phyloP scores from a whole-genome alignment of 2,888 invertebrate genomes.

The Digitonthophagus gazella region DNA sequence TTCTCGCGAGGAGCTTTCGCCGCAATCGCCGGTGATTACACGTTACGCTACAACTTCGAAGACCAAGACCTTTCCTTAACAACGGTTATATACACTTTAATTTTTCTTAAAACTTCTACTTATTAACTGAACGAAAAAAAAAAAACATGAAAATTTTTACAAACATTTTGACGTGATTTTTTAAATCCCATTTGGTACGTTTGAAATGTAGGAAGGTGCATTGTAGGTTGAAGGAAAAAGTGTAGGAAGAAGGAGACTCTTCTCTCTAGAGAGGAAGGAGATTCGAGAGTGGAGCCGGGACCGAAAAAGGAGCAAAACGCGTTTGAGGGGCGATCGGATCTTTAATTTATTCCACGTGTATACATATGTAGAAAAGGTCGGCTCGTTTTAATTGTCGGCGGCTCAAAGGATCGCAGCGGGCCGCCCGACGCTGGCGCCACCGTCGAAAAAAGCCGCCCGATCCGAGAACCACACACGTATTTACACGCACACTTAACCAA shows the following conservation, averaged over 20 bases:
- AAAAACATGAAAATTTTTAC: too few relatives aligned
- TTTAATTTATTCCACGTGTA: constrained; percentile 50
- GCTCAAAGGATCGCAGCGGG: constrained; percentile 18
- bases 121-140: too few relatives aligned
- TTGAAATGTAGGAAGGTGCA: background rate
- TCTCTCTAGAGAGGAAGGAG: too few relatives aligned
- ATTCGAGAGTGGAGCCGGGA: background rate
- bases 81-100: too few relatives aligned
- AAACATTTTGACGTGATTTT: too few relatives aligned
- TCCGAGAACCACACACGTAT: constrained; percentile 4
- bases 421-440: constrained; percentile 12
- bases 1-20: too few relatives aligned
- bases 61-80: too few relatives aligned
- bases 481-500: background rate
- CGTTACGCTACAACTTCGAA: too few relatives aligned
- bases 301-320: background rate
- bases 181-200: too few relatives aligned
- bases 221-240: background rate
- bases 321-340: constrained; percentile 1
- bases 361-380: constrained; percentile 48
- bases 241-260: background rate
- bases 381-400: constrained; percentile 50
- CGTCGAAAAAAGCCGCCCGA: background rate
- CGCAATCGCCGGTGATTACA: too few relatives aligned
- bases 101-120: too few relatives aligned